These are phyloP conservation scores for Notarius lentiginosus DNA, from an alignment of 2,113 vertebrate genomes.

Conservation along the genomic window DNA sequence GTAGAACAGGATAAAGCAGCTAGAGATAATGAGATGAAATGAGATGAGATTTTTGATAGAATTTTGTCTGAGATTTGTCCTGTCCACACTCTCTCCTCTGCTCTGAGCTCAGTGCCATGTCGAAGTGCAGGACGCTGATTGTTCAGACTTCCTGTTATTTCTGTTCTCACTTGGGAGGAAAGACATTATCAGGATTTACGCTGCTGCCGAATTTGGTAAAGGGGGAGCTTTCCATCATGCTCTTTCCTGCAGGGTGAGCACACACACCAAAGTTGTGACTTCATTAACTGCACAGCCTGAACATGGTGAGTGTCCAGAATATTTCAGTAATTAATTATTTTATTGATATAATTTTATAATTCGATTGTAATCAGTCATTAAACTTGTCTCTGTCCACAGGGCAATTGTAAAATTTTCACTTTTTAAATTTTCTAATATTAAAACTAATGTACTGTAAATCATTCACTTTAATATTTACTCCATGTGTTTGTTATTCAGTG, in stretches of 20 bases:
- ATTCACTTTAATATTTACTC: neutral
- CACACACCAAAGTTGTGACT: neutral
- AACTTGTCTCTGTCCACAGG: neutral
- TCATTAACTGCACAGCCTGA: neutral
- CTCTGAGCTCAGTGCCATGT: neutral
- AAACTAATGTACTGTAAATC: neutral
- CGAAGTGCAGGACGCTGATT: neutral
- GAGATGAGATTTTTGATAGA: no score
- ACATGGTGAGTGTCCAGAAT: neutral
- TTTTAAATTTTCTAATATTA: neutral
- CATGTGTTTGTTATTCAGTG: neutral
- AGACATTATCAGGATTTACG: neutral
- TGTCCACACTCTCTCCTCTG: neutral
- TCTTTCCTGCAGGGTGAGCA: constrained; percentile 1
- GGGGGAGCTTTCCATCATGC: neutral
- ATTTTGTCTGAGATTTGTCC: neutral
- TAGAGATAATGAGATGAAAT: no score
- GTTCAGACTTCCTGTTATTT: constrained; percentile 3
- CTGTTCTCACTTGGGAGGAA: neutral
- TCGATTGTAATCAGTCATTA: neutral
- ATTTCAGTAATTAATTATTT: neutral
- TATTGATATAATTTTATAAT: neutral
- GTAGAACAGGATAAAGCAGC: no score
- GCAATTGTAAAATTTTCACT: neutral
- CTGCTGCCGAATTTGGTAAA: neutral